Percentiles rank a stretch among this genome's conserved stretches.
These are phyloP conservation scores for Pristionchus pacificus DNA, from an alignment of 1,140 invertebrate genomes.

Conservation along the genomic window DNA sequence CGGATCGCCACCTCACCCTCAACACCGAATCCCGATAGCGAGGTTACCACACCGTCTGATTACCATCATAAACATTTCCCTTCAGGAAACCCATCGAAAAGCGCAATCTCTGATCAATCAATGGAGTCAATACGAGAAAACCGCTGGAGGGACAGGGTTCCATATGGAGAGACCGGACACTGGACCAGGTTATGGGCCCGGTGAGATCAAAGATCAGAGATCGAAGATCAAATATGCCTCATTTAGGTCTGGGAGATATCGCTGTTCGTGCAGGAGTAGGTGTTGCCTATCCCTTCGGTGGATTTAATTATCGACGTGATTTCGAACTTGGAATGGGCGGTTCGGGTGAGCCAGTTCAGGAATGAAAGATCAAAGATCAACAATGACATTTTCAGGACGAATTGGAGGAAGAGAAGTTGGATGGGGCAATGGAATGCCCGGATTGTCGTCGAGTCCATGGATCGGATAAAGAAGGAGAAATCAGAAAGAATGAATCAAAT, in stretches of 20 bases:
- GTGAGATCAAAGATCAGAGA: not conserved
- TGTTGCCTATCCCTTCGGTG: not conserved
- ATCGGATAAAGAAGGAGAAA: not conserved
- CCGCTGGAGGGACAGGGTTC: not conserved
- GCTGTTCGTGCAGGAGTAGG: not conserved
- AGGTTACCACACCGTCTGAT: no score
- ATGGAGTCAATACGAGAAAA: not conserved
- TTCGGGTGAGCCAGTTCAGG: no score
- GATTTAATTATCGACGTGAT: not conserved
- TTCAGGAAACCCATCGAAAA: not conserved
- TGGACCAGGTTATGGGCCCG: not conserved
- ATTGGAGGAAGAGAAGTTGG: not conserved
- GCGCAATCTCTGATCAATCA: not conserved
- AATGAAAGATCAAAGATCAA: no score
- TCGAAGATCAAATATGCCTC: no score
- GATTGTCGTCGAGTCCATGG: not conserved
- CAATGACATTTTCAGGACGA: no score
- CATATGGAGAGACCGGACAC: not conserved
- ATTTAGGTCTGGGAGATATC: not conserved
- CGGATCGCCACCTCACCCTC: no score
- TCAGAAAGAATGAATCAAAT: no score
- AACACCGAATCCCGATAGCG: no score
- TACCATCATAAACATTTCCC: no score
- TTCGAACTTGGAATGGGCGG: not conserved
- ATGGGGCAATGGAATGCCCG: not conserved